Percentiles rank a stretch among this genome's conserved stretches.
Evolutionary conservation across 2,113 vertebrate species (phyloP).

Genomic region (Eubucco bourcierii): DNA sequence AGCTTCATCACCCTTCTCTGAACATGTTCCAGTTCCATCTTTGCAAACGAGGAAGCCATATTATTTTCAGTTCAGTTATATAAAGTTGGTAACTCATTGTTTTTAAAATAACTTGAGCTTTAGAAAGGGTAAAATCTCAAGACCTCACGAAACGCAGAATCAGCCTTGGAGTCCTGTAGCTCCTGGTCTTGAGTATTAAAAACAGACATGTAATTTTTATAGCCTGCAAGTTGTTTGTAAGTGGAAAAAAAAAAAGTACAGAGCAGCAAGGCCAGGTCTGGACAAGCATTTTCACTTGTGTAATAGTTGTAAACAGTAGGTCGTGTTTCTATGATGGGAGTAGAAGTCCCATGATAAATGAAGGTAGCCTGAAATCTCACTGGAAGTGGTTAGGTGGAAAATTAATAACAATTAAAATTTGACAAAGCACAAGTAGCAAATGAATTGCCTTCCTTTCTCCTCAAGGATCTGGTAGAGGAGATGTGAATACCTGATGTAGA

Average conservation of each 20-base stretch:
- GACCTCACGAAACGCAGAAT: neutral
- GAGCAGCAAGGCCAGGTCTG: neutral
- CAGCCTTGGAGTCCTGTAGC: neutral
- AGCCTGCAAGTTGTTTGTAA: neutral
- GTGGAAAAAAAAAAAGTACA: neutral
- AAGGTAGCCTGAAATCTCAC: constrained; percentile 41
- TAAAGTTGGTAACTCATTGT: neutral
- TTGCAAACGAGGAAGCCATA: neutral
- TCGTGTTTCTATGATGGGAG: constrained; percentile 15
- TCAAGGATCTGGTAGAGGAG: constrained; percentile 43
- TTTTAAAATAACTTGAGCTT: neutral
- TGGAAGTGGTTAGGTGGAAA: constrained; percentile 25
- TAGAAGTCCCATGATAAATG: constrained; percentile 52
- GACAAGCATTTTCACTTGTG: neutral
- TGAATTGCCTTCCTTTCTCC: constrained; percentile 53
- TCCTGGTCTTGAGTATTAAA: neutral
- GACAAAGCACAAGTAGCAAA: constrained; percentile 44
- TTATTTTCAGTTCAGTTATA: neutral
- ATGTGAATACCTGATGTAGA: neutral
- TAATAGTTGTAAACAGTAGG: neutral
- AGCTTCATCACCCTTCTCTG: no score
- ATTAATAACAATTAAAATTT: constrained; percentile 66
- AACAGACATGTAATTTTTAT: neutral
- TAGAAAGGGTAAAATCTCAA: neutral
- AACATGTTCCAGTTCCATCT: neutral